phyloP scores from a whole-genome alignment of 37 sponge, comb jelly and placozoan genomes.

The Halichondria panicea region DNA sequence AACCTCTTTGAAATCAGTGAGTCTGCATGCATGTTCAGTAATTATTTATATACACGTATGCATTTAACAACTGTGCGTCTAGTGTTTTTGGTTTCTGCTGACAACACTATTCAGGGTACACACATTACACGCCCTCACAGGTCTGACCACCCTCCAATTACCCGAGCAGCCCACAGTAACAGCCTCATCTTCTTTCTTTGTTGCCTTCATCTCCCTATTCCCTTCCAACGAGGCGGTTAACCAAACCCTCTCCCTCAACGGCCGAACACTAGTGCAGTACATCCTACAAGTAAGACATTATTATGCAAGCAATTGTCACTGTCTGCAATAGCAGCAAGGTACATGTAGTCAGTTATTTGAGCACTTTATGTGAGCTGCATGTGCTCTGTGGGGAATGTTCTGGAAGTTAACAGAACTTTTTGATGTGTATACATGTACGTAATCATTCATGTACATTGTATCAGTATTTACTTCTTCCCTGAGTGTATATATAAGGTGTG shows the following conservation, averaged over 20 bases:
- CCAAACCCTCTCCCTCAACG: background rate
- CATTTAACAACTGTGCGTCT: background rate
- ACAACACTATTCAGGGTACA: no score
- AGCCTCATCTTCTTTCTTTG: slow-evolving; percentile 34
- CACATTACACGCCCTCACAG: slow-evolving; percentile 1
- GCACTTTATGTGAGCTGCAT: no score
- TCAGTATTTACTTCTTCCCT: no score
- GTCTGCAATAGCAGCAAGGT: no score
- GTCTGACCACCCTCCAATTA: slow-evolving; percentile 33
- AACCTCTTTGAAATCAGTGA: slow-evolving; percentile 26
- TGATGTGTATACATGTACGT: no score
- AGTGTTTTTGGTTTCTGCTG: background rate
- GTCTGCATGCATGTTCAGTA: background rate
- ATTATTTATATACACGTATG: background rate
- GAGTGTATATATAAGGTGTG: no score
- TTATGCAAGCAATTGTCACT: no score
- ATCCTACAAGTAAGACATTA: no score
- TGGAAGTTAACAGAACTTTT: no score
- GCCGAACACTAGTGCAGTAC: slow-evolving; percentile 25
- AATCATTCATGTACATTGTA: no score
- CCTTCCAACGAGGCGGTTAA: background rate
- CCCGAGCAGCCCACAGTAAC: slow-evolving; percentile 47
- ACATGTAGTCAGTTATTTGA: no score
- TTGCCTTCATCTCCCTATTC: slow-evolving; percentile 4
- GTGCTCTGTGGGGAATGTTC: no score